Evolutionary conservation across 2,113 vertebrate species (phyloP).

Genomic region (Gallinago jamesoni): DNA sequence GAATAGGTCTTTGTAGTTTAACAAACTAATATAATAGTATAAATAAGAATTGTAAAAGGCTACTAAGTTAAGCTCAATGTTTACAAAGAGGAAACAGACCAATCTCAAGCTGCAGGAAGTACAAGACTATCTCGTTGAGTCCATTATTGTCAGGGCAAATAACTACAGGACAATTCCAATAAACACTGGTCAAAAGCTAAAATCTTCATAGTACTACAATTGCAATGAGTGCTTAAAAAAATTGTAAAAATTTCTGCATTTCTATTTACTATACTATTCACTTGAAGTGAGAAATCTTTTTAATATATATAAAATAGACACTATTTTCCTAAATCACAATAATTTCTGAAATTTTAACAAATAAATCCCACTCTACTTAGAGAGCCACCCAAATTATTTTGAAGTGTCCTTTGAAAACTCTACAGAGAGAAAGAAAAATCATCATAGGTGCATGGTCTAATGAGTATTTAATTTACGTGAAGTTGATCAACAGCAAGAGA

Average conservation of each 20-base stretch:
- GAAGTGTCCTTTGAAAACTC: background rate
- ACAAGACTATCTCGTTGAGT: background rate
- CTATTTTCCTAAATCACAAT: background rate
- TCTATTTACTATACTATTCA: background rate
- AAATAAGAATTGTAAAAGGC: background rate
- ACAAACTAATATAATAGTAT: background rate
- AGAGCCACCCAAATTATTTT: conserved; percentile 38
- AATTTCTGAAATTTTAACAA: conserved; percentile 1
- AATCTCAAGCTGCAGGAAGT: background rate
- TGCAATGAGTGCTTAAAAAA: background rate
- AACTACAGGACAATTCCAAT: background rate
- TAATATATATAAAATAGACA: background rate
- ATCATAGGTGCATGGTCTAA: background rate
- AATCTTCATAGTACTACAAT: background rate
- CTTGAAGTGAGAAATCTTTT: background rate
- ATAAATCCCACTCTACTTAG: background rate
- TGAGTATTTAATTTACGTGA: conserved; percentile 38
- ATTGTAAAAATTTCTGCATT: background rate
- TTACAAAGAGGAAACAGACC: background rate
- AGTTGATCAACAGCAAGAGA: conserved; percentile 26
- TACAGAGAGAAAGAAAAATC: background rate
- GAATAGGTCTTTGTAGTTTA: background rate
- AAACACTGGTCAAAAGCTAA: background rate
- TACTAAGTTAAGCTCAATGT: background rate
- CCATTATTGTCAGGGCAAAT: background rate